Percentiles rank a stretch among this genome's conserved stretches.
phyloP scores from a whole-genome alignment of 2,888 invertebrate genomes.

The Chloroclystis v-ata region DNA sequence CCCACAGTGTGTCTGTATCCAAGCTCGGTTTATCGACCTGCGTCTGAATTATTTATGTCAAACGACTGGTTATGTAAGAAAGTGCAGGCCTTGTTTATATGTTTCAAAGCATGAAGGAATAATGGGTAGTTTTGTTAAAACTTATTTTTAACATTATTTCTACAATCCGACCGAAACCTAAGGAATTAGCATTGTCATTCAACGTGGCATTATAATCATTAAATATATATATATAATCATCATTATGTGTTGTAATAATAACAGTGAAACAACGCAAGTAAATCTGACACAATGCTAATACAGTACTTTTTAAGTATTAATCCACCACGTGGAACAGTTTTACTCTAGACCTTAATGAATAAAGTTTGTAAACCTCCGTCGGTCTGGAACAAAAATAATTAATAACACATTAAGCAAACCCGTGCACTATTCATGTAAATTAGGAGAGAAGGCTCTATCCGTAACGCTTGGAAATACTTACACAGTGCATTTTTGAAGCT shows the following conservation, averaged over 20 bases:
- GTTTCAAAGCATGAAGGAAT: too few species aligned
- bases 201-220: too few species aligned
- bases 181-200: too few species aligned
- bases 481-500: constrained; percentile 1
- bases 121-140: too few species aligned
- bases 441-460: constrained; percentile 46
- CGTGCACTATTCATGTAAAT: constrained; percentile 57
- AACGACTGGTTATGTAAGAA: constrained; percentile 16
- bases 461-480: constrained; percentile 39
- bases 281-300: too few species aligned
- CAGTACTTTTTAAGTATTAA: neutral
- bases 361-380: constrained; percentile 20
- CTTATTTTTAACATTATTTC: too few species aligned
- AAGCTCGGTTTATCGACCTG: constrained; percentile 56
- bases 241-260: too few species aligned
- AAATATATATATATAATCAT: too few species aligned
- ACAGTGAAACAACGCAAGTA: too few species aligned
- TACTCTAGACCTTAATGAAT: constrained; percentile 14
- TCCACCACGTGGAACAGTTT: neutral
- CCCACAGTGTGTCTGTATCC: constrained; percentile 46
- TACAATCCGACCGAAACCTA: too few species aligned
- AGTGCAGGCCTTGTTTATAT: constrained; percentile 5
- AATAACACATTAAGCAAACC: constrained; percentile 40
- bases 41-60: constrained; percentile 58
- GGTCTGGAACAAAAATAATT: constrained; percentile 33